Evolutionary conservation across 1,140 invertebrate genomes (phyloP).

Genomic region (Dendrolimus kikuchii): DNA sequence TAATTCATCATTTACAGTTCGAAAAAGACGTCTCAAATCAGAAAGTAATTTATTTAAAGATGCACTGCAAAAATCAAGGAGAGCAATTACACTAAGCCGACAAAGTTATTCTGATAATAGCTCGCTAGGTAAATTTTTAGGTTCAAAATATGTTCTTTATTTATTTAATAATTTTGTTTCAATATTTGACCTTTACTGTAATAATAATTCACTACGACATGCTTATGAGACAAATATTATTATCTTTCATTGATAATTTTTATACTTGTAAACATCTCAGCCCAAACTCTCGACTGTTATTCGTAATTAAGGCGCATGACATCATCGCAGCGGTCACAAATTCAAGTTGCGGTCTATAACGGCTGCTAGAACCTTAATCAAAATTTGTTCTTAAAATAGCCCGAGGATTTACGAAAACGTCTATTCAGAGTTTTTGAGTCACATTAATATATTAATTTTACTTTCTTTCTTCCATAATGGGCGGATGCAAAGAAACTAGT

Average conservation of each 20-base stretch:
- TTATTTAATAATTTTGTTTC: conserved; percentile 3
- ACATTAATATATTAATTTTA: too few relatives aligned
- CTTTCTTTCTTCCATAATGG: conserved; percentile 12
- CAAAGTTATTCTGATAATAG: conserved; percentile 26
- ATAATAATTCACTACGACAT: background rate
- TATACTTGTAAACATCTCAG: conserved; percentile 24
- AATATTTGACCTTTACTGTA: background rate
- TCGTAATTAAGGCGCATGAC: conserved; percentile 39
- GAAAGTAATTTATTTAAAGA: conserved; percentile 53
- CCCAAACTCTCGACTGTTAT: conserved; percentile 11
- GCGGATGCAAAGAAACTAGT: conserved; percentile 15
- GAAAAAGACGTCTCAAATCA: conserved; percentile 49
- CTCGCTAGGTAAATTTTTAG: conserved; percentile 27
- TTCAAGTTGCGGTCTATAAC: conserved; percentile 29
- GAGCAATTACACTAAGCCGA: conserved; percentile 23
- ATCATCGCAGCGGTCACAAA: conserved; percentile 28
- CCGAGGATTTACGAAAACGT: too few relatives aligned
- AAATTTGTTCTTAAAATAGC: background rate
- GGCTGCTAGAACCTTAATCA: conserved; percentile 10
- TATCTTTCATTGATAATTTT: conserved; percentile 17
- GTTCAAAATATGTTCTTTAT: conserved; percentile 1
- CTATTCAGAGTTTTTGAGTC: too few relatives aligned
- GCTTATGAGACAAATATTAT: background rate
- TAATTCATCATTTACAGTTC: conserved; percentile 49
- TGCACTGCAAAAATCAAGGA: conserved; percentile 40